Conservation (phyloP, 2,888 invertebrate species). For the Timema podura region DNA sequence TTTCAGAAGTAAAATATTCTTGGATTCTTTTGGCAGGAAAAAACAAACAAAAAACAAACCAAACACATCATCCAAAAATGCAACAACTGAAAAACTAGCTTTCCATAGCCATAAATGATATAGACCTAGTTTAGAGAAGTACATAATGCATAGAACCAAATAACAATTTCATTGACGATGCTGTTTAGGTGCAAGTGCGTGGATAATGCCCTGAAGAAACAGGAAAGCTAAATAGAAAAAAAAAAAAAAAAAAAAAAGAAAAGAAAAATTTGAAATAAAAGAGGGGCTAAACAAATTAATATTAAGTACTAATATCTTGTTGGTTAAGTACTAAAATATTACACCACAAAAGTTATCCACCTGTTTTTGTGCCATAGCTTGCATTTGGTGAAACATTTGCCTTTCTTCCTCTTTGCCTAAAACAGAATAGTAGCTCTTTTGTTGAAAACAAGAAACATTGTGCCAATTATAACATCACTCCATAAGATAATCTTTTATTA, state of each 20-base stretch:
- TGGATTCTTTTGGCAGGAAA: conserved; percentile 28
- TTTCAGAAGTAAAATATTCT: conserved; percentile 24
- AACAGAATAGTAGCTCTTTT: conserved; percentile 45
- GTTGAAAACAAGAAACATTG: conserved; percentile 23
- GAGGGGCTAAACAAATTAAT: conserved; percentile 21
- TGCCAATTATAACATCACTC: conserved; percentile 14
- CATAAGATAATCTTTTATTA: not conserved
- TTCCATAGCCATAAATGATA: conserved; percentile 16
- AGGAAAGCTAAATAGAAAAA: conserved; percentile 23
- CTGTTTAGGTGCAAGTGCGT: conserved; percentile 26
- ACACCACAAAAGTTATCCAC: conserved; percentile 53
- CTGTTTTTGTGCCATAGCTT: conserved; percentile 95
- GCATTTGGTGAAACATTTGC: conserved; percentile 96
- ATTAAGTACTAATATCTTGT: too few species aligned
- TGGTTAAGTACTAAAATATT: conserved; percentile 26
- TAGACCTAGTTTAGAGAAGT: too few species aligned
- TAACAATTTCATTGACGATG: not conserved
- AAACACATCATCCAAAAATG: too few species aligned
- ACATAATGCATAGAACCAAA: too few species aligned
- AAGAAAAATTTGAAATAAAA: conserved; percentile 20
- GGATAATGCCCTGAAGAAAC: too few species aligned
- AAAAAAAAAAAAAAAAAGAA: conserved; percentile 22
- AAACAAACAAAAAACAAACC: conserved; percentile 25
- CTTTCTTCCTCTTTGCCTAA: conserved; percentile 94
- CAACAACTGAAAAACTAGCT: conserved; percentile 19